Conservation (phyloP, 1,140 invertebrate species). For the Chlorops oryzae region DNA sequence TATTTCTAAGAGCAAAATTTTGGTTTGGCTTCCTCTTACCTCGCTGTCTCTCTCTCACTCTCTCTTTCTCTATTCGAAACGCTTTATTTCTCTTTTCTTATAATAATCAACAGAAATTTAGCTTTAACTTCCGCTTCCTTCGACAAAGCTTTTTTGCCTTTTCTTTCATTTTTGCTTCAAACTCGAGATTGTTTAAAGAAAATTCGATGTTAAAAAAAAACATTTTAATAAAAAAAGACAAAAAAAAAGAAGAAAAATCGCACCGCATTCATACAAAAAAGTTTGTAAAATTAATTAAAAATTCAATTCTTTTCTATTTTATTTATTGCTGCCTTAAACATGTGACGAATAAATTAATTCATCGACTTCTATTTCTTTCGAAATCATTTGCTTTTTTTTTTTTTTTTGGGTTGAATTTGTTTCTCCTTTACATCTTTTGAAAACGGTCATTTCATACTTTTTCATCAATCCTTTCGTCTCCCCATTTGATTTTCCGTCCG, state of each 20-base stretch:
- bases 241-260: too few relatives aligned
- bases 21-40: too few relatives aligned
- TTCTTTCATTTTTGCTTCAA: too few relatives aligned
- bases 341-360: not conserved
- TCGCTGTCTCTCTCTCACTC: not conserved
- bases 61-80: not conserved
- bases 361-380: not conserved
- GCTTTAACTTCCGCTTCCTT: too few relatives aligned
- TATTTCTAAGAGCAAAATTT: not conserved
- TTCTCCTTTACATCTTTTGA: not conserved
- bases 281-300: too few relatives aligned
- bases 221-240: too few relatives aligned
- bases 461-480: not conserved
- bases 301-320: not conserved
- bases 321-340: not conserved
- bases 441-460: not conserved
- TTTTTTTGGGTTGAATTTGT: not conserved
- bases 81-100: not conserved
- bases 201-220: too few relatives aligned
- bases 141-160: too few relatives aligned
- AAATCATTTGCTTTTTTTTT: constrained; percentile 1
- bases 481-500: not conserved
- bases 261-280: too few relatives aligned
- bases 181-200: constrained; percentile 7
- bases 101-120: too few relatives aligned